Percentiles rank a stretch among this genome's conserved stretches.
phyloP scores from a whole-genome alignment of 2,113 vertebrate genomes.

The Gallinago paraguaiae region DNA sequence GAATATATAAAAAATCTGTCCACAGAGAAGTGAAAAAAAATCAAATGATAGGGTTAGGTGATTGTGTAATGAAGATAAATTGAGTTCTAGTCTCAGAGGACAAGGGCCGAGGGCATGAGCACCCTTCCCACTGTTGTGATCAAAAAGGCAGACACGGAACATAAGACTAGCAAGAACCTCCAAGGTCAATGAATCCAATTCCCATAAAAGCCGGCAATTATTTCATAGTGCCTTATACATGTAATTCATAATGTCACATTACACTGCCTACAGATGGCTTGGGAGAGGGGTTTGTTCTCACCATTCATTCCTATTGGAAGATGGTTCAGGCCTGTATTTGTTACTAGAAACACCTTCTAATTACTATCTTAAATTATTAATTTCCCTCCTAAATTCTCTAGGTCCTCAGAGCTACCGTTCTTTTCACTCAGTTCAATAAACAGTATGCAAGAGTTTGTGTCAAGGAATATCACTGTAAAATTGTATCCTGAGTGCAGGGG shows the following conservation, averaged over 20 bases:
- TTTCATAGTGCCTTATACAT: background rate
- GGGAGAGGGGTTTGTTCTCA: background rate
- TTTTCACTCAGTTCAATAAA: background rate
- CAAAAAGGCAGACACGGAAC: background rate
- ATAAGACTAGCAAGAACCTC: background rate
- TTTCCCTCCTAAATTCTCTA: background rate
- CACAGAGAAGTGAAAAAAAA: background rate
- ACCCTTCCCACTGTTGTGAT: background rate
- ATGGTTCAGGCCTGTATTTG: background rate
- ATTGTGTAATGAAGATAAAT: background rate
- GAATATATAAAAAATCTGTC: background rate
- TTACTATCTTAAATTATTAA: background rate
- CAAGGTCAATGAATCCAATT: slow-evolving; percentile 21
- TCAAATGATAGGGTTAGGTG: background rate
- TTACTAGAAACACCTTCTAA: background rate
- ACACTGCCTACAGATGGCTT: background rate
- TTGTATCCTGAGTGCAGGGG: background rate
- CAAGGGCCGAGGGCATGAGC: rapidly evolving
- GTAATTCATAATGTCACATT: slow-evolving; percentile 1
- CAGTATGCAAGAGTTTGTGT: background rate
- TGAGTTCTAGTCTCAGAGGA: background rate
- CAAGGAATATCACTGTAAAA: background rate
- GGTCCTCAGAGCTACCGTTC: background rate
- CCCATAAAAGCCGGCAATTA: slow-evolving; percentile 12
- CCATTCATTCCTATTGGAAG: background rate